Conservation (phyloP, 1,140 invertebrate genomes). For the Drosophila ohnishii region DNA sequence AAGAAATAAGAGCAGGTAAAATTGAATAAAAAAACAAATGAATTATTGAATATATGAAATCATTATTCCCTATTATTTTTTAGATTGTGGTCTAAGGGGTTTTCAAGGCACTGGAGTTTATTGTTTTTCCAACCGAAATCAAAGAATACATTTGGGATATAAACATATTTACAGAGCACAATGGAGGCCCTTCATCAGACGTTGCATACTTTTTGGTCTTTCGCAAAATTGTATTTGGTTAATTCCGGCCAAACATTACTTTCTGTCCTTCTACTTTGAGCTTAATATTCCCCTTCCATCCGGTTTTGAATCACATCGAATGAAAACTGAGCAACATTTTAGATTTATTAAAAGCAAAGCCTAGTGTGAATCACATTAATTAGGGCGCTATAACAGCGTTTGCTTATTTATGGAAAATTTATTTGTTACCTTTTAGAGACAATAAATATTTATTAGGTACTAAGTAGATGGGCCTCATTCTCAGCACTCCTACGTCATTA, state of each 20-base stretch:
- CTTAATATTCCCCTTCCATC: constrained; percentile 6
- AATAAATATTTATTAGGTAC: constrained; percentile 22
- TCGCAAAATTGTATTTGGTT: not conserved
- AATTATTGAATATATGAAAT: constrained; percentile 56
- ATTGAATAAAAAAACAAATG: constrained; percentile 60
- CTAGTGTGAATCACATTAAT: not conserved
- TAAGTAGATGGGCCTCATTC: constrained; percentile 15
- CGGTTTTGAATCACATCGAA: not conserved
- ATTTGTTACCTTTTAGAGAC: constrained; percentile 5
- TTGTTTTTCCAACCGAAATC: not conserved
- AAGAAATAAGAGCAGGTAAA: constrained; percentile 49
- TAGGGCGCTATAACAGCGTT: not conserved
- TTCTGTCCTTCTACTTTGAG: not conserved
- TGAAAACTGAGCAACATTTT: not conserved
- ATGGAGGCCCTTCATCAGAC: not conserved
- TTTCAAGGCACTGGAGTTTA: not conserved
- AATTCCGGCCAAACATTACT: not conserved
- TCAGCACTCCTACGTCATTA: constrained; percentile 28
- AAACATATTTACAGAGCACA: not conserved
- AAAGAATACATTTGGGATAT: not conserved
- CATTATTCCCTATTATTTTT: constrained; percentile 3
- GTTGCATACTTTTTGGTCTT: not conserved
- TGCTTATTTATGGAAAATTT: constrained; percentile 25
- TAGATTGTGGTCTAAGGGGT: not conserved
- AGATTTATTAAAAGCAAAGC: not conserved